Conservation (phyloP, 2,797 vertebrate species). For the Alca torda region DNA sequence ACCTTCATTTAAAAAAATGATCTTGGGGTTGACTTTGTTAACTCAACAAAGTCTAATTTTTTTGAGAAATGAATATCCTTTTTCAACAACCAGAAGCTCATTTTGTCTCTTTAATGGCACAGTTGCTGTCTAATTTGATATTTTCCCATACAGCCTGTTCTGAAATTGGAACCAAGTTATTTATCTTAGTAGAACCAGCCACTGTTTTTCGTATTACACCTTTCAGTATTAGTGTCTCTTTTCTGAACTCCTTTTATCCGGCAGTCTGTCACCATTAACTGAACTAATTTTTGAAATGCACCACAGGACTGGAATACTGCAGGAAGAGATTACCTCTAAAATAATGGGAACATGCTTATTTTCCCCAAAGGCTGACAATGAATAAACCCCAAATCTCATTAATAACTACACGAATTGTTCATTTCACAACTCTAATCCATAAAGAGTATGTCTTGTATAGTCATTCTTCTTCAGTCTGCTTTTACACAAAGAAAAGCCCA, state of each 20-base stretch:
- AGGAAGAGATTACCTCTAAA: constrained; percentile 31
- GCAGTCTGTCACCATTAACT: constrained; percentile 12
- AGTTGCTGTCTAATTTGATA: background rate
- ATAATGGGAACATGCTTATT: background rate
- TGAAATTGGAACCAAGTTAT: background rate
- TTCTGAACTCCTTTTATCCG: constrained; percentile 42
- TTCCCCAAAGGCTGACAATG: background rate
- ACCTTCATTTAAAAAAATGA: background rate
- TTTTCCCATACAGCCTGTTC: background rate
- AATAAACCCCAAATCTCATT: constrained; percentile 12
- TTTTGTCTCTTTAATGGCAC: background rate
- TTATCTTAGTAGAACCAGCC: background rate
- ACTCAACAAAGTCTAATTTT: background rate
- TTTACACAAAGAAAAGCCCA: background rate
- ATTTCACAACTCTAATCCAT: background rate
- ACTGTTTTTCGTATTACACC: background rate
- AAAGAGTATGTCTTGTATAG: background rate
- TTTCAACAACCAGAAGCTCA: background rate
- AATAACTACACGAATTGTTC: background rate
- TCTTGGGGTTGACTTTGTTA: background rate
- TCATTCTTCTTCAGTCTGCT: background rate
- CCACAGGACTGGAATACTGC: background rate
- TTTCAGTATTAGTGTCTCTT: background rate
- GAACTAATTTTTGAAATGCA: background rate
- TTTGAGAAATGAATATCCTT: background rate